Evolutionary conservation across 2,888 invertebrate genomes (phyloP), one percentile per base, ranked within the genome.

Genomic region (Machimus atricapillus): DNA sequence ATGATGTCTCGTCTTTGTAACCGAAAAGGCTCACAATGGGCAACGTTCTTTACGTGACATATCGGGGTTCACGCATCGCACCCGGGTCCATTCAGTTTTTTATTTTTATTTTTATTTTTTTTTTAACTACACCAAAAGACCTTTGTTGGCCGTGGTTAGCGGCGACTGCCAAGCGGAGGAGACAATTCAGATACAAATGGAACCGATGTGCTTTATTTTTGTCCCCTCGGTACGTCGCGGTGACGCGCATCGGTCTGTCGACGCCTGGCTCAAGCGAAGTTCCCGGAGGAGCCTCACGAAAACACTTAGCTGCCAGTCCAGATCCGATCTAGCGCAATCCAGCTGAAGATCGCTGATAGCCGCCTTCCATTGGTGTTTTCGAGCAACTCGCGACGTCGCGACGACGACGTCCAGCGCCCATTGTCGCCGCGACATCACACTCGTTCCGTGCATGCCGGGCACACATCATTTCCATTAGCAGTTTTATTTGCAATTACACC

Each of bases 1-100:
- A 74, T 73, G 85, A 85, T 74, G 85, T 74, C 23, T 85, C 74
- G 46, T 40, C 74, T 46, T 85, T 85, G 66, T 85, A 43, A 73
- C 43, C 66, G 40, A 58, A 73, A 74, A 74, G 58, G 31, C 19
- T 43, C 43, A 74, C 73, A 73, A 86, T 77, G 56, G 77, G 37
- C 52, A 56, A 77, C 74, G 86, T 86, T 76, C 77, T 52, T 34
- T 89, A 89, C 89, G 89, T 89, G 89, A 89, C 89, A 88, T 89
- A 89, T 88, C 88, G 88, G 87, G 87, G 88, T 89, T 89, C 89
- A 88, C 88, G 89, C 88, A 89, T 89, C 89, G 88, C 88, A 88
- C 88, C 88, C 89, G 88, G 86, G 87, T 87, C 88, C 87, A 89
- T 89, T 88, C 87, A 82, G 82, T 88, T 87, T 37, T 37, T 1